phyloP scores from a whole-genome alignment of 2,113 vertebrate species.

The Brachypodius melanocephalos region DNA sequence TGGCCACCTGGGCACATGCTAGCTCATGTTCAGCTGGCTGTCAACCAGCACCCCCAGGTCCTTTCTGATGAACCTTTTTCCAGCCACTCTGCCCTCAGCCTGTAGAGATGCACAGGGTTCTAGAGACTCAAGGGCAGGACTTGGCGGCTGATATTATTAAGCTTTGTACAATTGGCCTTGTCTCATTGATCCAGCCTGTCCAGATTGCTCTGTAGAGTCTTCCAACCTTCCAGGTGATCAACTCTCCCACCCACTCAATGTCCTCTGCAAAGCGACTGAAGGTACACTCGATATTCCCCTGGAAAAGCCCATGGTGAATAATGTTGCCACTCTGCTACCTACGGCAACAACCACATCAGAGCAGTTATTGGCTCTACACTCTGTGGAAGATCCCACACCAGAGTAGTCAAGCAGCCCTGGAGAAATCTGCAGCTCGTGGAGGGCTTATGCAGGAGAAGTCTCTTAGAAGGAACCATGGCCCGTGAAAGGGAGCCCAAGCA shows the following conservation, averaged over 20 bases:
- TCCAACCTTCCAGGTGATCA: background rate
- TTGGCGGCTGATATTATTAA: background rate
- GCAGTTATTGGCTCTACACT: background rate
- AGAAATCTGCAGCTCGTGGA: background rate
- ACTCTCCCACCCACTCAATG: accelerated
- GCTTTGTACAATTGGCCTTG: background rate
- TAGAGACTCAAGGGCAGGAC: too few species aligned
- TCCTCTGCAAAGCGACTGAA: background rate
- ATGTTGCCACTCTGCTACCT: background rate
- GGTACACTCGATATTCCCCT: background rate
- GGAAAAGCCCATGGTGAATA: background rate
- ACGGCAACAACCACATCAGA: background rate
- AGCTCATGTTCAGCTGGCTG: background rate
- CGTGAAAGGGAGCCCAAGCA: accelerated
- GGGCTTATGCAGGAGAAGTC: background rate
- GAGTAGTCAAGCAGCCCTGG: background rate
- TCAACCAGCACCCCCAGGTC: background rate
- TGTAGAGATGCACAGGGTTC: background rate
- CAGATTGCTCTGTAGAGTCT: background rate
- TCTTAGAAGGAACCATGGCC: background rate
- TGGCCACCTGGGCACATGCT: background rate
- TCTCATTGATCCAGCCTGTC: too few species aligned
- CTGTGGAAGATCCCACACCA: background rate
- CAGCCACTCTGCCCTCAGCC: background rate
- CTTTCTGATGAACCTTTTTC: background rate